Evolutionary conservation across 2,888 invertebrate species (phyloP).

Genomic region (Sphaerophoria rueppellii): DNA sequence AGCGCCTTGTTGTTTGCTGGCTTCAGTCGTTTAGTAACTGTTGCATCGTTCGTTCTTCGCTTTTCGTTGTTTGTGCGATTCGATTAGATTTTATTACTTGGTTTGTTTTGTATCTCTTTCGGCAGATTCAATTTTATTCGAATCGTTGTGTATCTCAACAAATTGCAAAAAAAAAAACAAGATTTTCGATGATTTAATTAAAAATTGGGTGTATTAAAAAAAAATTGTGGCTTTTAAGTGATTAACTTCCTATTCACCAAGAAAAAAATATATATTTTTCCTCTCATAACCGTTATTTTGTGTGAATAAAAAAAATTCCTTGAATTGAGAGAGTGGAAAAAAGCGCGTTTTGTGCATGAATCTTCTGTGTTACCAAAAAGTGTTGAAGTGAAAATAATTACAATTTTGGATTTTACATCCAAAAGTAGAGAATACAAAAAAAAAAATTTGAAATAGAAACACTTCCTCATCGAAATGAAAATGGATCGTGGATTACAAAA

Average conservation of each 20-base stretch:
- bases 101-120: slow-evolving; percentile 47
- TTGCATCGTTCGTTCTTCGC: slow-evolving; percentile 80
- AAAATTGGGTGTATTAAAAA: not conserved
- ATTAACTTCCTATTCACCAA: not conserved
- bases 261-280: not conserved
- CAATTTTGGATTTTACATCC: slow-evolving; percentile 6
- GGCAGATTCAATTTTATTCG: slow-evolving; percentile 46
- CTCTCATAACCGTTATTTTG: slow-evolving; percentile 18
- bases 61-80: slow-evolving; percentile 52
- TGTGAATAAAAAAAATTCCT: not conserved
- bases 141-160: not conserved
- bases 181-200: not conserved
- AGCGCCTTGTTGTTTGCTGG: slow-evolving; percentile 69
- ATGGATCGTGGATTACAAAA: slow-evolving; percentile 71
- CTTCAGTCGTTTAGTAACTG: slow-evolving; percentile 82
- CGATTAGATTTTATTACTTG: not conserved
- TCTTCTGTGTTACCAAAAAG: slow-evolving; percentile 11
- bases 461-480: slow-evolving; percentile 64
- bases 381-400: slow-evolving; percentile 13
- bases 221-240: not conserved
- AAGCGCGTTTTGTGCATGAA: slow-evolving; percentile 20
- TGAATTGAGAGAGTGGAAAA: not conserved
- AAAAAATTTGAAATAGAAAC: slow-evolving; percentile 11
- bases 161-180: too few relatives aligned
- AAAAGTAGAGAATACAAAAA: slow-evolving; percentile 5